Evolutionary conservation across 2,797 vertebrate genomes (phyloP), one percentile per base, ranked within the genome.

Genomic region (Pseudopleuronectes americanus): DNA sequence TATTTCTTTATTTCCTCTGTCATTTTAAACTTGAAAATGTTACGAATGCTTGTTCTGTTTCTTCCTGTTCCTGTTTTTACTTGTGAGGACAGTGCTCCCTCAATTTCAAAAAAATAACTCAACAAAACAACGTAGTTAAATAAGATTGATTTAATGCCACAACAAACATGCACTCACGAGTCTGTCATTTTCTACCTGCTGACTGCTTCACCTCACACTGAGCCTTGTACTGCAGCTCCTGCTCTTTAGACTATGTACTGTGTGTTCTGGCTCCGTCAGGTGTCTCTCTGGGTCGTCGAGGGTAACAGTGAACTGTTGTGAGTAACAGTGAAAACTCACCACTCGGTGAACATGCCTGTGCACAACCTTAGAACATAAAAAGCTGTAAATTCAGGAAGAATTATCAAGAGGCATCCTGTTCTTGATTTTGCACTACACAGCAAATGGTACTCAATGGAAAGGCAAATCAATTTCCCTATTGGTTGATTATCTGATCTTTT

Each of bases 21-120:
- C 74, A 69, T 92, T 92, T 91, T 92, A 93, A 92, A 94, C 93
- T 93, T 94, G 93, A 94, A 92, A 76, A 91, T 88, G 78, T 92
- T 85, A 84, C 85, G 86, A 90, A 81, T 86, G 88, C 81, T 88
- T 88, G 74, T 84, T 88, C 61, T 80, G 31, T 79, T 71, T 74
- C 43, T 54, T 54, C 14, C 43, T 77, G 67, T 87, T 71, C 7
- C 0, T 55, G 71, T 75, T 80, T 56, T 71, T 75, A 72, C 68
- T 75, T n/a, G 71, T 76, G 57, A 79, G 74, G 91, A 90, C 90
- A 89, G 90, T 93, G 93, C 92, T 92, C 90, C 92, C 91, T 91
- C 82, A 58, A 28, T 72, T 80, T 71, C 57, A 69, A 76, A 86
- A 63, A 55, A 52, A 74, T 64, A 63, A 38, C 81, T 84, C 67